Evolutionary conservation across 2,797 vertebrate species (phyloP).

Genomic region (Nyctalus aviator): DNA sequence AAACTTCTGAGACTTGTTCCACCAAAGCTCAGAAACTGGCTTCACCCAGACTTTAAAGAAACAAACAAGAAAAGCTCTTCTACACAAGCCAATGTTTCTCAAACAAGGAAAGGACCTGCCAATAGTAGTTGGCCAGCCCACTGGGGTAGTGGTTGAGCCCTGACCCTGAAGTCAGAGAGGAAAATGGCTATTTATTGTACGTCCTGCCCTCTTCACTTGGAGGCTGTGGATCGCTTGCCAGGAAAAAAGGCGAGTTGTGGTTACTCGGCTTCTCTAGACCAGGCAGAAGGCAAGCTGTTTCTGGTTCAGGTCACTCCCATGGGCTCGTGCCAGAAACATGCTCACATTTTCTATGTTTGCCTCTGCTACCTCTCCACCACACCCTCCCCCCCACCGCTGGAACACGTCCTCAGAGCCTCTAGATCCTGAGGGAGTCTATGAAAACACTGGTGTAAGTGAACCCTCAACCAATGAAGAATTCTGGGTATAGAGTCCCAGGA

Average conservation of each 20-base stretch:
- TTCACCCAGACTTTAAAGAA: conserved; percentile 9
- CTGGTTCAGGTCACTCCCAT: background rate
- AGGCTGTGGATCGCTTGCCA: background rate
- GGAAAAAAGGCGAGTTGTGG: background rate
- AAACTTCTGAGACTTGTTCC: conserved; percentile 54
- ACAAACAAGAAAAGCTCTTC: conserved; percentile 54
- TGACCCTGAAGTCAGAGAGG: conserved; percentile 25
- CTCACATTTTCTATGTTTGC: background rate
- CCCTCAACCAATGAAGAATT: conserved; percentile 1
- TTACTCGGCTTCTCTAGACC: background rate
- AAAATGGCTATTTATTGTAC: background rate
- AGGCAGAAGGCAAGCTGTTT: conserved; percentile 28
- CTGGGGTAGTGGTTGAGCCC: background rate
- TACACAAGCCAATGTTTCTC: conserved; percentile 34
- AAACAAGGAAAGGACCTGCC: background rate
- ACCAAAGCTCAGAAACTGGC: conserved; percentile 13
- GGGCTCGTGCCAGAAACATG: background rate
- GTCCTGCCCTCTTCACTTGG: background rate
- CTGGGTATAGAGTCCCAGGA: background rate
- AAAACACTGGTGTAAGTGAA: conserved; percentile 52
- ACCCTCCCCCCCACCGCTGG: background rate
- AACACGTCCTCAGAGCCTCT: conserved; percentile 21
- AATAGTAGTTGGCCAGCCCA: conserved; percentile 45
- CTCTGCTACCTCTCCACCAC: background rate
- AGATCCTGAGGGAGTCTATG: background rate